Conservation (phyloP, 2,888 invertebrate species). For the Eupithecia tripunctaria region DNA sequence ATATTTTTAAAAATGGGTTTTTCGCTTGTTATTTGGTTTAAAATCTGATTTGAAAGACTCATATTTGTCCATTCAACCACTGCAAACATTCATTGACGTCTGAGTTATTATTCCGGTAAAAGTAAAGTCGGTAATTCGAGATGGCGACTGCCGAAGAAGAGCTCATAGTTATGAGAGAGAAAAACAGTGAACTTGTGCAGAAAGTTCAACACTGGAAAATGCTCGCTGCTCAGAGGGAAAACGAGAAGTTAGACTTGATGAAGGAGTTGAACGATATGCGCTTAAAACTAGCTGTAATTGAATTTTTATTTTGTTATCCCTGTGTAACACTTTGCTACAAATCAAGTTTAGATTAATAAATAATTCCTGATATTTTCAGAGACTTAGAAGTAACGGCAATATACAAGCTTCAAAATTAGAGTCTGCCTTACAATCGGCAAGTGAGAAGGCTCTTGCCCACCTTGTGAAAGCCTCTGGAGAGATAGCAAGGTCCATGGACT, state of each 20-base stretch:
- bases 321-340: background rate
- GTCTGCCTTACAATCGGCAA: conserved; percentile 62
- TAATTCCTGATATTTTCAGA: conserved; percentile 50
- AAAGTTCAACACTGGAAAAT: conserved; percentile 76
- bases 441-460: conserved; percentile 66
- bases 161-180: conserved; percentile 64
- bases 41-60: background rate
- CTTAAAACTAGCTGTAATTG: conserved; percentile 73
- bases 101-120: background rate
- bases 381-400: conserved; percentile 63
- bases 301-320: background rate
- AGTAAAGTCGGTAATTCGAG: conserved; percentile 7
- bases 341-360: background rate
- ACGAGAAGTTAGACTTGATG: conserved; percentile 72
- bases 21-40: background rate
- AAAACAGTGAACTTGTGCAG: conserved; percentile 73
- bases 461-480: conserved; percentile 71
- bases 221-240: conserved; percentile 68
- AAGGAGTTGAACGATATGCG: conserved; percentile 75
- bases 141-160: conserved; percentile 63
- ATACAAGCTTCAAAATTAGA: conserved; percentile 64
- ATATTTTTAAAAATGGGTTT: background rate
- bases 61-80: background rate
- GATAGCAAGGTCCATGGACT: conserved; percentile 64
- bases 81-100: background rate